These are phyloP conservation scores for Perdita meconis DNA, from an alignment of 2,888 invertebrate species.

Conservation along the genomic window DNA sequence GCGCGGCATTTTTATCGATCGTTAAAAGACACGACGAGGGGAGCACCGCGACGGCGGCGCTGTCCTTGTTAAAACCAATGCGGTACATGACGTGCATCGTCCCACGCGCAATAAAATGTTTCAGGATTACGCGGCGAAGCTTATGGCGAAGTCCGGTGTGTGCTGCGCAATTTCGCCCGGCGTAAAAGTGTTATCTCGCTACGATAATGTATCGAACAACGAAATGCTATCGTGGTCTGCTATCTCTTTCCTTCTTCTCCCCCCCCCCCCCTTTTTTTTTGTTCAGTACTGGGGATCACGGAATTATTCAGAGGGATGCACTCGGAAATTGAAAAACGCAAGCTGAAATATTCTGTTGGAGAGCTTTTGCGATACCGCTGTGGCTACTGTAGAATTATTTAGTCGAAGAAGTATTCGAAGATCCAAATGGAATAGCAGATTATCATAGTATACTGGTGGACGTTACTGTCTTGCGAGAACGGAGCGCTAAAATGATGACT, in stretches of 20 bases:
- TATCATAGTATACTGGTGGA: no score
- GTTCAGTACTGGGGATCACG: not conserved
- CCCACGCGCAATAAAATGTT: conserved; percentile 71
- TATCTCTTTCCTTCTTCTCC: not conserved
- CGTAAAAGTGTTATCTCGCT: conserved; percentile 30
- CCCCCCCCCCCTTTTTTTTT: no score
- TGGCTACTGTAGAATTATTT: not conserved
- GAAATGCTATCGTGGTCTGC: conserved; percentile 9
- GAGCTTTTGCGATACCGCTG: not conserved
- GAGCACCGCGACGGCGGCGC: conserved; percentile 20
- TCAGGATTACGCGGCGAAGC: conserved; percentile 67
- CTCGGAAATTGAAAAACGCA: not conserved
- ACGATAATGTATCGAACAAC: conserved; percentile 46
- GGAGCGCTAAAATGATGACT: no score
- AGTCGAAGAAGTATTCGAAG: not conserved
- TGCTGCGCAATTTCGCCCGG: conserved; percentile 58
- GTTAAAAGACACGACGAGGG: conserved; percentile 31
- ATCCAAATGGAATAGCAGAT: not conserved
- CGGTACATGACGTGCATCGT: conserved; percentile 67
- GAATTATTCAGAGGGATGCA: not conserved
- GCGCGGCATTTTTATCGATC: conserved; percentile 38
- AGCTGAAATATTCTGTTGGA: not conserved
- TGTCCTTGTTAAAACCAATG: conserved; percentile 64
- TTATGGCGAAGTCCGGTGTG: conserved; percentile 57
- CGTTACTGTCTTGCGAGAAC: no score